A percentile compares a stretch with the other conserved stretches of the same genome.
These are phyloP conservation scores for Phymastichus coffea DNA, from an alignment of 1,140 invertebrate species.

Conservation along the genomic window DNA sequence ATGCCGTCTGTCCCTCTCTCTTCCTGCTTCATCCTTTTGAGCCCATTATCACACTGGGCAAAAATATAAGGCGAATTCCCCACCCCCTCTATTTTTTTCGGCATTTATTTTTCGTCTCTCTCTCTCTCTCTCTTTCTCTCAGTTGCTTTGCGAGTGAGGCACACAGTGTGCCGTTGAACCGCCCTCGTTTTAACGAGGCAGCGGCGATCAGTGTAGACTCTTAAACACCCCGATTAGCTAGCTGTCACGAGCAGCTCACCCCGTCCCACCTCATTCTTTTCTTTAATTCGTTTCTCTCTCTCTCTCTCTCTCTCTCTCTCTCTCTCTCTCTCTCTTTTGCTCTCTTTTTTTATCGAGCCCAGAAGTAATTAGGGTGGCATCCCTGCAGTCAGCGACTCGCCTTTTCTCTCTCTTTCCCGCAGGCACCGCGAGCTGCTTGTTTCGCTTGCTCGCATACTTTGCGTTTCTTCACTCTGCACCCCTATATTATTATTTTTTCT, in stretches of 20 bases:
- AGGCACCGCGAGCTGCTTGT: not conserved
- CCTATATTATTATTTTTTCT: not conserved
- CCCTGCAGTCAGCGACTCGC: conserved; percentile 45
- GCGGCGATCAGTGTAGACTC: conserved; percentile 56
- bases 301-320: conserved; percentile 8
- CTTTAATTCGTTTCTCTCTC: conserved; percentile 54
- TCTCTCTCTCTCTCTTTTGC: conserved; percentile 33
- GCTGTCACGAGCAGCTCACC: conserved; percentile 57
- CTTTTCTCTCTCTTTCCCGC: not conserved
- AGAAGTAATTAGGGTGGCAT: conserved; percentile 56
- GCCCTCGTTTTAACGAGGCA: conserved; percentile 55
- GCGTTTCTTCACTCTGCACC: not conserved
- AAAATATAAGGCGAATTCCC: conserved; percentile 41
- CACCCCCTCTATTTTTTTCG: conserved; percentile 27
- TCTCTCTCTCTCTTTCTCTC: not conserved
- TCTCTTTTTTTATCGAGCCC: conserved; percentile 46
- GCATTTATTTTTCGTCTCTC: conserved; percentile 23
- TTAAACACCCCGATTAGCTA: conserved; percentile 59
- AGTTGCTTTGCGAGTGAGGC: not conserved
- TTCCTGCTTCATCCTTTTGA: conserved; percentile 36
- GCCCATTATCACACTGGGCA: conserved; percentile 45
- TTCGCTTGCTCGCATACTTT: conserved; percentile 7
- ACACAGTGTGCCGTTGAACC: conserved; percentile 25
- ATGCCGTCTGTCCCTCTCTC: conserved; percentile 18
- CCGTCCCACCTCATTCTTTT: conserved; percentile 55